Evolutionary conservation across 2,113 vertebrate genomes (phyloP).

Genomic region (Dermatemys mawii): DNA sequence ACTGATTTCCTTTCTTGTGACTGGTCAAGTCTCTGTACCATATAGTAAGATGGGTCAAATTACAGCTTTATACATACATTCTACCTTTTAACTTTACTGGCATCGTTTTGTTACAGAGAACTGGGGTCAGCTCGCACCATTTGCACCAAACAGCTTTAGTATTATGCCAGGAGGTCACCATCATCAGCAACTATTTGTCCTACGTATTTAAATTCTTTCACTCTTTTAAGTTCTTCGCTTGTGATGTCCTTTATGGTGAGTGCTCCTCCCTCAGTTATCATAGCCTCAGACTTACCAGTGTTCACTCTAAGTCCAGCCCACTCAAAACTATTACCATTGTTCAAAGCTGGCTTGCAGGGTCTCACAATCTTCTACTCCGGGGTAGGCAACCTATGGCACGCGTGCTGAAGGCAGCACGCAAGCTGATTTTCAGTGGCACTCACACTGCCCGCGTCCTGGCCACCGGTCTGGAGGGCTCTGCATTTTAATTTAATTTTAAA

Average conservation of each 20-base stretch:
- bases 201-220: background rate
- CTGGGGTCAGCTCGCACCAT: background rate
- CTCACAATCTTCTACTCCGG: background rate
- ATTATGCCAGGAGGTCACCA: background rate
- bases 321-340: background rate
- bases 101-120: background rate
- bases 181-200: background rate
- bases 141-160: background rate
- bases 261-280: background rate
- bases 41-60: background rate
- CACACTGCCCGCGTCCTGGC: too few species aligned
- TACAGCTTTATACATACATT: background rate
- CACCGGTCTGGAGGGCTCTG: too few species aligned
- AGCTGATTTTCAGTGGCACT: too few species aligned
- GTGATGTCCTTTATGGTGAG: background rate
- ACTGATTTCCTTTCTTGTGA: background rate
- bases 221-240: background rate
- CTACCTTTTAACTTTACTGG: background rate
- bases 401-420: too few species aligned
- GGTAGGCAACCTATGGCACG: too few species aligned
- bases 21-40: background rate
- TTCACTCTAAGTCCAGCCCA: background rate
- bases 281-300: background rate
- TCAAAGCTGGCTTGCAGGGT: background rate
- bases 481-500: too few species aligned